Evolutionary conservation across 2,888 invertebrate species (phyloP), one percentile per base, ranked within the genome.

Genomic region (Chrysina gloriosa): DNA sequence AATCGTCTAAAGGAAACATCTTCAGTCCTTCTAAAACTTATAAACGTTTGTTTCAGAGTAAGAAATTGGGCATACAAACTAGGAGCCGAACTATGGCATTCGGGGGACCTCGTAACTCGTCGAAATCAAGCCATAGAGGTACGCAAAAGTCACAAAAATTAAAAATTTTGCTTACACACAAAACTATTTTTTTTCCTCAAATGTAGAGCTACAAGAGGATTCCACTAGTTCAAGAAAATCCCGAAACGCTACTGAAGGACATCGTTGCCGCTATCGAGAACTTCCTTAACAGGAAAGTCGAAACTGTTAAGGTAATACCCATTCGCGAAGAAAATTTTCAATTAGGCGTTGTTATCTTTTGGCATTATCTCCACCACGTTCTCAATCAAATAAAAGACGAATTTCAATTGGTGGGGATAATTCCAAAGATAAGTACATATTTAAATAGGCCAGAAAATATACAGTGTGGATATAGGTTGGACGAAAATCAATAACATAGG

Each of bases 261-360:
- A 94, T 96, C 85, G 90, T 93, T 6, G 90, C 91, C 73, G 92
- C 94, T 76, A 92, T 97, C 68, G 91, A 92, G 77, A 90, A 89
- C 63, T 95, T 96, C 92, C 92, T 95, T 90, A 92, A 92, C 72
- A 88, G 92, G 42, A 95, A 95, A 86, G 92, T 94, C 70, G 92
- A 93, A 74, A 95, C 96, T 6, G 93, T 96, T 27, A 89, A 90
- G 85, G 92, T 92, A 84, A 82, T 81, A n/a, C n/a, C n/a, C n/a
- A n/a, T n/a, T n/a, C n/a, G n/a, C n/a, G n/a, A n/a, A n/a, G n/a
- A n/a, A n/a, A n/a, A n/a, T n/a, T n/a, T n/a, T n/a, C n/a, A n/a
- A n/a, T n/a, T n/a, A n/a, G n/a, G n/a, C n/a, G n/a, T n/a, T n/a
- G n/a, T n/a, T n/a, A n/a, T n/a, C n/a, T n/a, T n/a, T n/a, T n/a